phyloP scores from a whole-genome alignment of 1,140 invertebrate species.

The Anoplophora glabripennis region DNA sequence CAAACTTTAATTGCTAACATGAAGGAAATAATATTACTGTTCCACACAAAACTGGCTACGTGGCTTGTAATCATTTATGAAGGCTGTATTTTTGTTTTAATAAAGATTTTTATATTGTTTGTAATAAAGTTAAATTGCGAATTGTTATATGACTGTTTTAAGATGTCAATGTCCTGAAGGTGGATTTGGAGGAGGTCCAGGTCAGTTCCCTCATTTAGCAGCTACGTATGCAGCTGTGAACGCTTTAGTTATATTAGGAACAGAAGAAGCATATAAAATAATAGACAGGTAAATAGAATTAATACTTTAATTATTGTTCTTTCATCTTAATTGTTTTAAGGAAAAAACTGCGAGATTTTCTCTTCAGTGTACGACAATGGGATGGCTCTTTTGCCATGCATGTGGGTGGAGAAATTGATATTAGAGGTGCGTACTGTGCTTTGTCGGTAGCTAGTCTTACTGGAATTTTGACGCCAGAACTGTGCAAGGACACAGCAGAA shows the following conservation, averaged over 20 bases:
- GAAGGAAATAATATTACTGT: no score
- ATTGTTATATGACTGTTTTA: constrained; percentile 26
- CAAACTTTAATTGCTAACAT: no score
- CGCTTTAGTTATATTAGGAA: constrained; percentile 85
- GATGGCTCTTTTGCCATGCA: constrained; percentile 93
- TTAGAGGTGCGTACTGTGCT: constrained; percentile 94
- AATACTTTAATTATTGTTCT: neutral
- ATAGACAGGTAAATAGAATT: constrained; percentile 71
- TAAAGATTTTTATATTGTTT: no score
- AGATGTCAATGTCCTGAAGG: constrained; percentile 79
- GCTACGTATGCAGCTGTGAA: constrained; percentile 97
- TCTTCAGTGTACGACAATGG: constrained; percentile 70
- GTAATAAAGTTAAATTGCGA: constrained; percentile 10
- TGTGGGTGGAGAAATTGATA: constrained; percentile 91
- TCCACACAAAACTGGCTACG: no score
- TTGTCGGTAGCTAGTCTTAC: constrained; percentile 82
- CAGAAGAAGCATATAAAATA: constrained; percentile 77
- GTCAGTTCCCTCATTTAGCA: constrained; percentile 88
- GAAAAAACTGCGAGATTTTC: constrained; percentile 69
- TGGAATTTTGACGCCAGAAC: constrained; percentile 66
- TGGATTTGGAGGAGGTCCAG: constrained; percentile 92
- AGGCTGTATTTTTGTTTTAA: no score
- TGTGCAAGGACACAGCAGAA: constrained; percentile 83
- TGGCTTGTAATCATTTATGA: no score
- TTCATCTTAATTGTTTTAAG: constrained; percentile 48